phyloP scores from a whole-genome alignment of 2,888 invertebrate species.

The Cenopis cana region DNA sequence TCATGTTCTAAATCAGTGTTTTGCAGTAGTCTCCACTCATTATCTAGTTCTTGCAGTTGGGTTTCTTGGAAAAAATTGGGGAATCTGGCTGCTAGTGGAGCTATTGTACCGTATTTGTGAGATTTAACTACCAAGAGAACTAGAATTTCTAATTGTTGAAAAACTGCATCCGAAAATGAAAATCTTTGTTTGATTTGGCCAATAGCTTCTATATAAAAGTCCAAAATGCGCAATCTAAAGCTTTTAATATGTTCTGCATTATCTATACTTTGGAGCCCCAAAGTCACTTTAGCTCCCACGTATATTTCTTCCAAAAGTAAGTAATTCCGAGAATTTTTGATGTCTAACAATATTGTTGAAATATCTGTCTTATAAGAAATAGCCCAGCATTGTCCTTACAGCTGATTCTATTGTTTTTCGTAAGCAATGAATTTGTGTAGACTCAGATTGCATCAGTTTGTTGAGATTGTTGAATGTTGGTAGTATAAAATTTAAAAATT shows the following conservation, averaged over 20 bases:
- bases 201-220: not conserved
- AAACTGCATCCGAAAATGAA: not conserved
- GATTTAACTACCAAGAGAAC: not conserved
- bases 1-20: not conserved
- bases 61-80: not conserved
- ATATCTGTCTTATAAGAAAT: not conserved
- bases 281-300: conserved; percentile 21
- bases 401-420: conserved; percentile 10
- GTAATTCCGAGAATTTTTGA: not conserved
- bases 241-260: conserved; percentile 9
- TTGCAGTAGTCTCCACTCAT: conserved; percentile 3
- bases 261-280: conserved; percentile 5
- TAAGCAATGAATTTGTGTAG: conserved; percentile 12
- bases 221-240: not conserved
- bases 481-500: conserved; percentile 17
- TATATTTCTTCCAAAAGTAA: conserved; percentile 2
- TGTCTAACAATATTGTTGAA: not conserved
- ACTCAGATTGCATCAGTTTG: conserved; percentile 24
- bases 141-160: not conserved
- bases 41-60: not conserved
- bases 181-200: not conserved
- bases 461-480: conserved; percentile 26
- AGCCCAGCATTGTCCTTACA: conserved; percentile 18
- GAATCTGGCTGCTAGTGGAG: not conserved
- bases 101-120: not conserved